A percentile compares a stretch with the other conserved stretches of the same genome.
Evolutionary conservation across 2,797 vertebrate species (phyloP).

Genomic region (Brachyrhaphis roseni): DNA sequence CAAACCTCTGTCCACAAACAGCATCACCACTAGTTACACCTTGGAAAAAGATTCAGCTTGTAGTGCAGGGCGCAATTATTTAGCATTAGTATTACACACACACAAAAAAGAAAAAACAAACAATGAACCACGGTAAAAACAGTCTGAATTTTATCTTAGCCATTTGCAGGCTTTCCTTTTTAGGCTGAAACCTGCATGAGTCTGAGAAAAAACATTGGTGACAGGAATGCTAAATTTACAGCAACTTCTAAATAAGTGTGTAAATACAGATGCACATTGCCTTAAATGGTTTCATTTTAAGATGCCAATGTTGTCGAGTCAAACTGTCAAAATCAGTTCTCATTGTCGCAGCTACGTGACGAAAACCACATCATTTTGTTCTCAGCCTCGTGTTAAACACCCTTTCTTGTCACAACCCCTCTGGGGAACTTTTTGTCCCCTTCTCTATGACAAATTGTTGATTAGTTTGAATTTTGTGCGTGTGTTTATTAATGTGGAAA

Average conservation of each 20-base stretch:
- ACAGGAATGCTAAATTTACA: not conserved
- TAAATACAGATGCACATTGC: not conserved
- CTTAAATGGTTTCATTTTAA: not conserved
- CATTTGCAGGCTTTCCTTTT: not conserved
- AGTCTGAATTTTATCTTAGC: not conserved
- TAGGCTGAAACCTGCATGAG: not conserved
- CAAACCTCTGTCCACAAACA: slow-evolving; percentile 1
- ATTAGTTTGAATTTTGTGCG: too few species aligned
- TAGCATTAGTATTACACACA: not conserved
- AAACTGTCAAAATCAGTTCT: not conserved
- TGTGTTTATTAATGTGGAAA: too few species aligned
- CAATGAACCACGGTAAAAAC: not conserved
- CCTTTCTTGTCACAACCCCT: too few species aligned
- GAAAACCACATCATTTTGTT: too few species aligned
- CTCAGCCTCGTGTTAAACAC: too few species aligned
- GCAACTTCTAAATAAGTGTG: not conserved
- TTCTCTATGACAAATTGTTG: too few species aligned
- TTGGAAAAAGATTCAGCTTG: not conserved
- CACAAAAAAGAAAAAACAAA: not conserved
- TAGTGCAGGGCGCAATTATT: not conserved
- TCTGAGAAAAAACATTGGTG: not conserved
- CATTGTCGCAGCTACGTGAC: too few species aligned
- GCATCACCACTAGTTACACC: not conserved
- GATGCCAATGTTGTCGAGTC: not conserved
- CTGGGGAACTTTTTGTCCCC: too few species aligned